Conservation (phyloP, 2,888 invertebrate species). For the Nomada hirtipes region DNA sequence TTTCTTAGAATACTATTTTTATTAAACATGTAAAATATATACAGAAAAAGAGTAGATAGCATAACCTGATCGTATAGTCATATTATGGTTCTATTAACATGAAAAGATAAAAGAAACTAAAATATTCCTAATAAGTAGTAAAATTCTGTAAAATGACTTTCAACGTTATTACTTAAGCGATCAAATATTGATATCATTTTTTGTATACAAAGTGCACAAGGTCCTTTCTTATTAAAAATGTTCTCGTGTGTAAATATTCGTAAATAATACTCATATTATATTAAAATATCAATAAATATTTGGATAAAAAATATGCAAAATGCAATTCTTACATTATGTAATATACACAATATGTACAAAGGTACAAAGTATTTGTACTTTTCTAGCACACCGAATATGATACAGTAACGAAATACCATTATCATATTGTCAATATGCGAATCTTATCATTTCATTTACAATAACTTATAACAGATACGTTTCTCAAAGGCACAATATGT, state of each 20-base stretch:
- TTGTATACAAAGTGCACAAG: not conserved
- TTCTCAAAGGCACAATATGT: not conserved
- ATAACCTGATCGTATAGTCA: not conserved
- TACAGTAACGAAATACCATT: not conserved
- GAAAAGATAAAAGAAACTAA: not conserved
- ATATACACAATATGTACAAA: not conserved
- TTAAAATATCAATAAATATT: constrained; percentile 12
- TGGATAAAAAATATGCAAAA: constrained; percentile 4
- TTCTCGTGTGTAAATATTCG: not conserved
- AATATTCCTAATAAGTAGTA: not conserved
- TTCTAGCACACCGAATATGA: not conserved
- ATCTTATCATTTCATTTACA: not conserved
- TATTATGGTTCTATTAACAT: not conserved
- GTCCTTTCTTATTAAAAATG: not conserved
- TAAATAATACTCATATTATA: not conserved
- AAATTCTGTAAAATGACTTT: constrained; percentile 10
- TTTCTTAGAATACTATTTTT: constrained; percentile 45
- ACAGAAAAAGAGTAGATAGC: constrained; percentile 31
- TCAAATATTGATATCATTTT: not conserved
- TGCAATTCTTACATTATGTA: not conserved
- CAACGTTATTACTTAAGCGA: not conserved
- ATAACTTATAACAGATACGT: not conserved
- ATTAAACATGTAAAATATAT: constrained; percentile 48
- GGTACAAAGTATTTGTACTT: constrained; percentile 10
- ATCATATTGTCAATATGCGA: not conserved